A percentile compares a stretch with the other conserved stretches of the same genome.
Conservation (phyloP, 2,888 invertebrate species). For the Noctua janthe region DNA sequence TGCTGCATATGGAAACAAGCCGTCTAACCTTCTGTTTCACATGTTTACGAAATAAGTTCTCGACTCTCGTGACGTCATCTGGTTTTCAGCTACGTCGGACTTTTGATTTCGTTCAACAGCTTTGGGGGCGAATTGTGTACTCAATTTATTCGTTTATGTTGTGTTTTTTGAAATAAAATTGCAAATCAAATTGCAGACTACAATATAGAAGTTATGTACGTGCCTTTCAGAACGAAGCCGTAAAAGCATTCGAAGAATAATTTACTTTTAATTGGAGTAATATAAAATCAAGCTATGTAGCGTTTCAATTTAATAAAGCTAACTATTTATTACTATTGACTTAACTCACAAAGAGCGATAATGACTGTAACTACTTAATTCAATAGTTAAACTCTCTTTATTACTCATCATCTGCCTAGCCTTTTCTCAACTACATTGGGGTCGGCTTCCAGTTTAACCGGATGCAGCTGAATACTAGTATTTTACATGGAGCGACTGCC, state of each 20-base stretch:
- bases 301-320: neutral
- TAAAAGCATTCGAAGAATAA: neutral
- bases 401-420: neutral
- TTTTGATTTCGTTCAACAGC: conserved; percentile 43
- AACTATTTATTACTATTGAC: neutral
- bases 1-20: conserved; percentile 61
- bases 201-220: neutral
- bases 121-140: conserved; percentile 21
- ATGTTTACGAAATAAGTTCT: conserved; percentile 64
- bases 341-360: neutral
- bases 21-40: conserved; percentile 59
- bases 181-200: neutral
- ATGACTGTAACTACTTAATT: neutral
- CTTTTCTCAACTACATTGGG: too few species aligned
- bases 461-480: too few species aligned
- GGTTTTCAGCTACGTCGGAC: conserved; percentile 33
- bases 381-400: neutral
- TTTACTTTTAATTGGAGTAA: neutral
- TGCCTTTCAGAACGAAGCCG: neutral
- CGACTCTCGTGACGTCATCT: conserved; percentile 58
- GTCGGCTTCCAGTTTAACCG: too few species aligned
- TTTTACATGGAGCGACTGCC: too few species aligned
- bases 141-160: conserved; percentile 6
- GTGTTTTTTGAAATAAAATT: neutral
- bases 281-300: neutral